Evolutionary conservation across 2,797 vertebrate species (phyloP), one percentile per base, ranked within the genome.

Genomic region (Galago senegalensis): DNA sequence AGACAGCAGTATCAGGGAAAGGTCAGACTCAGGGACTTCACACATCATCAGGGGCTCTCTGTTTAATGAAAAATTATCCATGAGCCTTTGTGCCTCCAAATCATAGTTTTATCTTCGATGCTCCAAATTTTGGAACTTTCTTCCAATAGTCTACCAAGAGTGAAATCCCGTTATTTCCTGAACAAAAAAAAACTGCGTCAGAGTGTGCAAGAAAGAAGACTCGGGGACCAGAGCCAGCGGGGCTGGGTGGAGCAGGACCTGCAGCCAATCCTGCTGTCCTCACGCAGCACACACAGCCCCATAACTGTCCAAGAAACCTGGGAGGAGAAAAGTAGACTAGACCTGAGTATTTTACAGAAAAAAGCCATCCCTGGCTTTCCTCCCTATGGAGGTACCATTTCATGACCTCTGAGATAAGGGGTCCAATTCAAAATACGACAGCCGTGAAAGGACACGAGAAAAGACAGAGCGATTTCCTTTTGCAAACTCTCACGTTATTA

Each of bases 401-500:
- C 29, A 14, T 6, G 21, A 72, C 56, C 29, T 86, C 69, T 37
- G 27, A 65, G 21, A 79, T 16, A 8, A 70, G 13, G 37, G 37
- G 25, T 87, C 75, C 40, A 72, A 61, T 82, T 92, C 65, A 94
- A 96, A 79, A 53, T 69, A 12, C 4, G 82, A 80, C 85, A 86
- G 65, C 34, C 69, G 60, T 21, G 11, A 53, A 85, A 92, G 40
- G 56, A 53, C 21, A 75, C 13, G 6, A 73, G 60, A 81, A 96
- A 69, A 61, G 13, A 49, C 77, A 86, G 43, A 72, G 53, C 18
- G 3, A 37, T 31, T 88, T 69, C 49, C 73, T 77, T 53, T 40
- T 20, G 21, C 20, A 34, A 72, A 27, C 77, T 37, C 29, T 61
- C n/a, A 16, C 6, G 20, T 91, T 65, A 29, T 20, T 80, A 58